Conservation (phyloP, 2,113 vertebrate genomes). For the Zootoca vivipara region DNA sequence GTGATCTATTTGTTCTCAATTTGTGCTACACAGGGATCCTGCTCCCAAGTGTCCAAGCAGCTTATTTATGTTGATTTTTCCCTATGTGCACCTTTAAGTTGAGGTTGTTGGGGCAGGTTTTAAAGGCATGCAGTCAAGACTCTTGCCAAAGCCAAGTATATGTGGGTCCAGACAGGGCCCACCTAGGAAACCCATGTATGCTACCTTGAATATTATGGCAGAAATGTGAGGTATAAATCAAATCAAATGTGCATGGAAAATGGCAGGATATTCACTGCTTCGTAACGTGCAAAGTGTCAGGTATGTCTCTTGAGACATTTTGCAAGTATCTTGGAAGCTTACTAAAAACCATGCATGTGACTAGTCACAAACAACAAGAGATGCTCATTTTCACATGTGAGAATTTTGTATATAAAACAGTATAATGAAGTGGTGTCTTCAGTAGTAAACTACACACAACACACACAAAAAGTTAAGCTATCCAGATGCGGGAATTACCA, state of each 20-base stretch:
- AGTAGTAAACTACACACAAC: not conserved
- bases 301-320: not conserved
- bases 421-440: not conserved
- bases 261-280: not conserved
- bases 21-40: not conserved
- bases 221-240: not conserved
- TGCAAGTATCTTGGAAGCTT: not conserved
- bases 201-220: not conserved
- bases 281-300: not conserved
- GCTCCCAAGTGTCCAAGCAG: not conserved
- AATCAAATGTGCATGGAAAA: not conserved
- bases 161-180: not conserved
- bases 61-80: not conserved
- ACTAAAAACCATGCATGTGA: not conserved
- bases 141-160: not conserved
- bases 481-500: not conserved
- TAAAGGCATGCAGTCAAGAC: not conserved
- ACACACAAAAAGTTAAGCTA: not conserved
- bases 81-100: not conserved
- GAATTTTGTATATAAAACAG: not conserved
- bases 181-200: not conserved
- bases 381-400: too few relatives aligned
- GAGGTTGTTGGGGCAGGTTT: not conserved
- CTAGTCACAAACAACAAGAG: not conserved
- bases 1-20: not conserved